A percentile compares a stretch with the other conserved stretches of the same genome.
Evolutionary conservation across 2,113 vertebrate genomes (phyloP).

Genomic region (Chaetodon trifascialis): DNA sequence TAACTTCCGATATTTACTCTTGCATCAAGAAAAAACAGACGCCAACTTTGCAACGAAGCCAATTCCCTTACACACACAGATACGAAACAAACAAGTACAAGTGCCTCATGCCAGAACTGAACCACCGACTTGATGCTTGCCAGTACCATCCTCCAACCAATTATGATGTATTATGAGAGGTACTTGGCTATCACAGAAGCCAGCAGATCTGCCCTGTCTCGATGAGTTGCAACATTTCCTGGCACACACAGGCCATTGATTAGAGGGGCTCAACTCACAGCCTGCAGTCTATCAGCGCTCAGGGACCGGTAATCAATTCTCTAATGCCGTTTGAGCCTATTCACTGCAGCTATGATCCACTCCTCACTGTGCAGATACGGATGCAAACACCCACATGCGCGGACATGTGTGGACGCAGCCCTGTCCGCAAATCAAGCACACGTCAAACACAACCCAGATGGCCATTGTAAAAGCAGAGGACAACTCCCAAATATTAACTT

Average conservation of each 20-base stretch:
- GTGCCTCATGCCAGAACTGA: conserved; percentile 54
- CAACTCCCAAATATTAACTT: conserved; percentile 75
- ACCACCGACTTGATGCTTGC: conserved; percentile 51
- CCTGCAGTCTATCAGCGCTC: conserved; percentile 80
- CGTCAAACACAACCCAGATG: conserved; percentile 67
- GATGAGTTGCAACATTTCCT: conserved; percentile 76
- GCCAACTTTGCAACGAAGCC: conserved; percentile 20
- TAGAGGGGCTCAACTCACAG: conserved; percentile 69
- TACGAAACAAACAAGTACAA: conserved; percentile 7
- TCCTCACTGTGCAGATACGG: conserved; percentile 33
- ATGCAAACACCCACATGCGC: not conserved
- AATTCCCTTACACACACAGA: conserved; percentile 20
- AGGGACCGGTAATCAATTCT: conserved; percentile 85
- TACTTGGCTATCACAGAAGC: conserved; percentile 58
- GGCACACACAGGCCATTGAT: conserved; percentile 79
- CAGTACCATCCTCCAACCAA: conserved; percentile 61
- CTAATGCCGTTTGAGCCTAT: conserved; percentile 82
- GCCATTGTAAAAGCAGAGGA: conserved; percentile 59
- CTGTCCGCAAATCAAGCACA: conserved; percentile 11
- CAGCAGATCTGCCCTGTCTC: conserved; percentile 63
- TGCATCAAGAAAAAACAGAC: conserved; percentile 19
- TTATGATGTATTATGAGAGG: conserved; percentile 63
- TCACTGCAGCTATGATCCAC: conserved; percentile 66
- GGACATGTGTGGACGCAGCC: conserved; percentile 14
- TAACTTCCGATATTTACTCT: conserved; percentile 26